Percentiles rank a stretch among this genome's conserved stretches.
phyloP scores from a whole-genome alignment of 2,113 vertebrate species.

The Apodemus sylvaticus region DNA sequence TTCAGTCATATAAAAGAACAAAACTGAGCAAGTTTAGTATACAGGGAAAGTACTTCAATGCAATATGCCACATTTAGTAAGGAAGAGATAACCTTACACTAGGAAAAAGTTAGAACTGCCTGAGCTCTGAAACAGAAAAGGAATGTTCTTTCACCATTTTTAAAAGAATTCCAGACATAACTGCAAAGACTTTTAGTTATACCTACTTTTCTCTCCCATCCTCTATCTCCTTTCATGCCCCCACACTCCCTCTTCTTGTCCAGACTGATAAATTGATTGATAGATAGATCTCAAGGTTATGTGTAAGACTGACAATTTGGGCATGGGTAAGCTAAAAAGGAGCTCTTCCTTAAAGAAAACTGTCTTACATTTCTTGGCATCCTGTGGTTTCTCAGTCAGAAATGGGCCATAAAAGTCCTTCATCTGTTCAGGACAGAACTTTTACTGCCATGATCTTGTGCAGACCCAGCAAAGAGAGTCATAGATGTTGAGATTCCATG shows the following conservation, averaged over 20 bases:
- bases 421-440: background rate
- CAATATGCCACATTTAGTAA: background rate
- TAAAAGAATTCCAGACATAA: background rate
- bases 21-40: background rate
- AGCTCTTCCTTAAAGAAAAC: background rate
- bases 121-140: background rate
- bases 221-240: background rate
- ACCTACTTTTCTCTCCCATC: background rate
- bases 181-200: background rate
- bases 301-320: background rate
- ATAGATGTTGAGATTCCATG: background rate
- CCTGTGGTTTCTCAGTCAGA: background rate
- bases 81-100: background rate
- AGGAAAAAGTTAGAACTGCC: too few species aligned
- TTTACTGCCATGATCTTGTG: background rate
- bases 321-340: background rate
- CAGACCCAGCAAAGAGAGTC: background rate
- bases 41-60: background rate
- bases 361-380: background rate
- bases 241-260: background rate
- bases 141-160: background rate
- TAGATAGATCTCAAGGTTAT: background rate
- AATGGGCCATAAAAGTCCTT: background rate
- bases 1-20: background rate
- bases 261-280: background rate